phyloP scores from a whole-genome alignment of 23 tunicate species.

The Ciona savignyi region DNA sequence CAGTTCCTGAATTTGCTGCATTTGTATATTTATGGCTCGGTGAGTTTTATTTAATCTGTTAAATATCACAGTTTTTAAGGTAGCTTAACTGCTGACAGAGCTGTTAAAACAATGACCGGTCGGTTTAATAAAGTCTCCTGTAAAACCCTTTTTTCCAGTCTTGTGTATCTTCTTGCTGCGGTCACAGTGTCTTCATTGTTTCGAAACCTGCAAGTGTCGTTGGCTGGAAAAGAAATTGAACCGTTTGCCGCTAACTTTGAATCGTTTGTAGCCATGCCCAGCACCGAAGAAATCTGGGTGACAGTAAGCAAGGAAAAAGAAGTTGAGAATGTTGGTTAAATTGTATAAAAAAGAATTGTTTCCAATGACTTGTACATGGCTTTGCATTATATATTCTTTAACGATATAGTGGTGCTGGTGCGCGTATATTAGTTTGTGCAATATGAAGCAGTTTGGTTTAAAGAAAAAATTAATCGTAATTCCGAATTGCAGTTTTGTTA shows the following conservation, averaged over 20 bases:
- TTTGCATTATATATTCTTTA: no score
- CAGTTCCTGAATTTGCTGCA: neutral
- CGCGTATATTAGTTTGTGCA: no score
- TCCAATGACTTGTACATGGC: neutral
- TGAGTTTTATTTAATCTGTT: neutral
- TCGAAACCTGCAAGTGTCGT: conserved; percentile 18
- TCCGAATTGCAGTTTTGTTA: no score
- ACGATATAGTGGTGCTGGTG: no score
- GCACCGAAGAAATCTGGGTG: conserved; percentile 75
- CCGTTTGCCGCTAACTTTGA: conserved; percentile 41
- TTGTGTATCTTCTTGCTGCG: conserved; percentile 67
- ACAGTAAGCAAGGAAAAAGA: conserved; percentile 2
- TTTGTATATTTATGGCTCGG: neutral
- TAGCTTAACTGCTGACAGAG: no score
- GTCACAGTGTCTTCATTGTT: conserved; percentile 21
- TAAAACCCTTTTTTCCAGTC: conserved; percentile 17
- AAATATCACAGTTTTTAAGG: neutral
- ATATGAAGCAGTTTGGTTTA: no score
- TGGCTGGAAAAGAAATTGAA: conserved; percentile 20
- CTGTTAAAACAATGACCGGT: no score
- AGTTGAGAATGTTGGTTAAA: conserved; percentile 10
- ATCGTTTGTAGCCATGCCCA: conserved; percentile 52
- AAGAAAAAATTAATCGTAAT: no score
- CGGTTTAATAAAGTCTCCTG: neutral
- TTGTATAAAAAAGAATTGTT: neutral